A percentile compares a stretch with the other conserved stretches of the same genome.
phyloP scores from a whole-genome alignment of 2,113 vertebrate genomes.

The Mandrillus leucophaeus region DNA sequence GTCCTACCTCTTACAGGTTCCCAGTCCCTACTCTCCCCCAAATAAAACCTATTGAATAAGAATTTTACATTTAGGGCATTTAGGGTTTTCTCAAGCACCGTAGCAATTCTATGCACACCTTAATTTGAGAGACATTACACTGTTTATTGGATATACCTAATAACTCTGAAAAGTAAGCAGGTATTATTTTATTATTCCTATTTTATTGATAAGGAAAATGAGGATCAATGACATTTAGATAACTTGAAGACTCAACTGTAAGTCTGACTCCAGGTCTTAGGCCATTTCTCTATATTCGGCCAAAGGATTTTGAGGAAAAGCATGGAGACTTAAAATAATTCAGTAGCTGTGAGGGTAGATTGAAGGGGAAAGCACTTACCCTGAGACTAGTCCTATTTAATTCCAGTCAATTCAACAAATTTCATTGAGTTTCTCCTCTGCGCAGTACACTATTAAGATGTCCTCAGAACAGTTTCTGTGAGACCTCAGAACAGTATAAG shows the following conservation, averaged over 20 bases:
- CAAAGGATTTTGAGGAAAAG: constrained; percentile 2
- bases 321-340: not conserved
- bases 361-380: not conserved
- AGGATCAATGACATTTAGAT: not conserved
- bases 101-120: not conserved
- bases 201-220: not conserved
- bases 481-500: not conserved
- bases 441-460: no score
- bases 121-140: not conserved
- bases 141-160: not conserved
- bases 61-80: not conserved
- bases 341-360: not conserved
- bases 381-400: not conserved
- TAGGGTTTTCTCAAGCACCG: not conserved
- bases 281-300: not conserved
- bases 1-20: not conserved
- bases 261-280: not conserved
- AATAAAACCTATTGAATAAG: not conserved
- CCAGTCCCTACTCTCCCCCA: not conserved
- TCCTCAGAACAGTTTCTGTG: not conserved
- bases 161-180: not conserved
- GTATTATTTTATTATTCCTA: constrained; percentile 12
- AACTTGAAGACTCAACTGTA: not conserved
- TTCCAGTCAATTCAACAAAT: not conserved
- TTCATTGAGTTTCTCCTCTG: not conserved